Evolutionary conservation across 2,113 vertebrate genomes (phyloP), one percentile per base, ranked within the genome.

Genomic region (Trichechus manatus): DNA sequence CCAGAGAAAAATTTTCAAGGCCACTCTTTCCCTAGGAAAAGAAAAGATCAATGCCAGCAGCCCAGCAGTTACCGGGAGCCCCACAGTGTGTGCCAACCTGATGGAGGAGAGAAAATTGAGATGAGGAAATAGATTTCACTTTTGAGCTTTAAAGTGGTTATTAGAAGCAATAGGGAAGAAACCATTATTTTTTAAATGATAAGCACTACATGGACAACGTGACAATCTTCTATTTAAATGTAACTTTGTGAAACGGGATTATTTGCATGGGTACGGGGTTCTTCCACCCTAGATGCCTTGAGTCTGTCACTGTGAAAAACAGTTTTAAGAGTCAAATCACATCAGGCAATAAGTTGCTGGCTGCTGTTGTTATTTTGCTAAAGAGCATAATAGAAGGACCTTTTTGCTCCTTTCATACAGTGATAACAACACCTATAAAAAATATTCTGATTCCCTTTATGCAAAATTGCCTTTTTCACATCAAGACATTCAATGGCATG

Each of bases 91-190:
- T 44, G 23, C 86, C 96, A 78, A 89, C 81, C 77, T 93, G 97
- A 80, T 9, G 25, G 96, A 75, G 63, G 95, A 96, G 42, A 97
- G 23, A 82, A 97, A 97, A 97, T 96, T 97, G 96, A 63, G 47
- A 44, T 93, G 8, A 98, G 70, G 80, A 98, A 98, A 96, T 96
- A 98, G 97, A 97, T 97, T 97, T 91, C 91, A 94, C 63, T 90
- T 95, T 59, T 87, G 94, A 92, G 97, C 50, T 96, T 93, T 97
- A 90, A 97, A 97, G 97, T 95, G 85, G 80, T 97, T 97, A 98
- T 97, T 98, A 98, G 96, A 97, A 98, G 97, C 97, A 96, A 98
- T 97, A 86, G 97, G 98, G 96, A 91, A 97, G 96, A 98, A 97
- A 96, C 97, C 94, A 97, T 98, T 96, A 97, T 95, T 97, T 97